Evolutionary conservation across 2,113 vertebrate species (phyloP), one percentile per base, ranked within the genome.

Genomic region (Perca fluviatilis): DNA sequence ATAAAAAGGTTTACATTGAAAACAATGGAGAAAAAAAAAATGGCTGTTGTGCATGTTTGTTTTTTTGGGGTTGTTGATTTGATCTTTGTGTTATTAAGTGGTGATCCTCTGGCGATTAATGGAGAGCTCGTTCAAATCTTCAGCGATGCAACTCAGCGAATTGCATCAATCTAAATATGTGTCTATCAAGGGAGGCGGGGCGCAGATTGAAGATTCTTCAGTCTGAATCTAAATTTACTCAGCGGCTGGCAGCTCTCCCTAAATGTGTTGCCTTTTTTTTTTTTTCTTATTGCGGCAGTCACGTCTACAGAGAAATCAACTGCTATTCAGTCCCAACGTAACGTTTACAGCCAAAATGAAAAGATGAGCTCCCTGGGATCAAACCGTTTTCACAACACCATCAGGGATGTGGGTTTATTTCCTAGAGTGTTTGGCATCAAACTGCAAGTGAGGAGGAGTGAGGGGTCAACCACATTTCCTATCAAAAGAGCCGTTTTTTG

Each of bases 1-100:
- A 94, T 95, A 95, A 95, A 95, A 95, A 96, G 62, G 88, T 95
- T 94, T 95, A 95, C 93, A 93, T 62, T 94, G 88, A 94, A 93
- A 94, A 95, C 91, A 94, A 92, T 54, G 15, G 25, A 62, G 72
- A 67, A 21, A 18, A 25, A 18, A 62, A 74, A 66, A 19, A 16
- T 8, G 50, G 13, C 27, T 53, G 8, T 33, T 43, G 51, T 70
- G 53, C 43, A 16, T 66, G 70, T 74, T 61, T n/a, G n/a, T n/a
- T 89, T 53, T 53, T 40, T 10, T 27, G 1, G 27, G 30, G 30
- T 33, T 33, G 7, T 72, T 5, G 2, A 7, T 63, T 27, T 51
- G 49, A 62, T 25, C 13, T n/a, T 30, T 1, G 23, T 49, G n/a
- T 51, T 0, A 19, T 25, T 5, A 23, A 53, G 30, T 25, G 13